These are phyloP conservation scores for Cathartes aura DNA, from an alignment of 2,113 vertebrate species.

Conservation along the genomic window DNA sequence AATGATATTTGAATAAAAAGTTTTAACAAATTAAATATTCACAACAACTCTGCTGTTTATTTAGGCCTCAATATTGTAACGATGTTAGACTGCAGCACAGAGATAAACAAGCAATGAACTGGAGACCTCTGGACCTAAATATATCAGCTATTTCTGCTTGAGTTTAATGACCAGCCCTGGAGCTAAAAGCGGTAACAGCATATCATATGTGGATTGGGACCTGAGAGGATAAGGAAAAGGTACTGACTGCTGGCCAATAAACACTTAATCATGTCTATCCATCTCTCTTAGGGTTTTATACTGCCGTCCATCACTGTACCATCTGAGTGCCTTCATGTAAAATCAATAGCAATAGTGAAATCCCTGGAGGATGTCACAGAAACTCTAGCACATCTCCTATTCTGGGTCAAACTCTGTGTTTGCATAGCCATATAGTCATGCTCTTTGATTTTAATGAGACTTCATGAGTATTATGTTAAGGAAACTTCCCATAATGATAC, in stretches of 20 bases:
- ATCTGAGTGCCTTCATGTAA: background rate
- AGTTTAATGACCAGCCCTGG: constrained; percentile 45
- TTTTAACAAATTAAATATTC: constrained; percentile 4
- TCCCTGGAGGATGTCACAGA: background rate
- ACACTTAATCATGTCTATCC: constrained; percentile 55
- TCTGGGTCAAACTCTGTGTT: background rate
- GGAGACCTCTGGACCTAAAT: constrained; percentile 46
- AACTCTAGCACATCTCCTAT: background rate
- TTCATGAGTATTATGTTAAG: background rate
- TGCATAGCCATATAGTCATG: background rate
- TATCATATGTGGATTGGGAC: constrained; percentile 40
- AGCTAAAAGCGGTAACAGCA: constrained; percentile 41
- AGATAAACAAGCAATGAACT: constrained; percentile 41
- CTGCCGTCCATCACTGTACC: constrained; percentile 4
- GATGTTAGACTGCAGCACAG: background rate
- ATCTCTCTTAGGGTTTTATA: constrained; percentile 36
- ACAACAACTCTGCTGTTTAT: background rate
- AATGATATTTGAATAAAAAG: background rate
- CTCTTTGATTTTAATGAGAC: background rate
- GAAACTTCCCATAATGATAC: background rate
- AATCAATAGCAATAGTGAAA: constrained; percentile 33
- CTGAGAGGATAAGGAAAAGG: constrained; percentile 35
- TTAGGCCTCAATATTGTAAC: background rate
- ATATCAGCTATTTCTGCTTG: constrained; percentile 27
- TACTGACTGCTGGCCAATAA: constrained; percentile 46